These are phyloP conservation scores for Oscheius sp. DNA, from an alignment of 2,888 invertebrate species.

Conservation along the genomic window DNA sequence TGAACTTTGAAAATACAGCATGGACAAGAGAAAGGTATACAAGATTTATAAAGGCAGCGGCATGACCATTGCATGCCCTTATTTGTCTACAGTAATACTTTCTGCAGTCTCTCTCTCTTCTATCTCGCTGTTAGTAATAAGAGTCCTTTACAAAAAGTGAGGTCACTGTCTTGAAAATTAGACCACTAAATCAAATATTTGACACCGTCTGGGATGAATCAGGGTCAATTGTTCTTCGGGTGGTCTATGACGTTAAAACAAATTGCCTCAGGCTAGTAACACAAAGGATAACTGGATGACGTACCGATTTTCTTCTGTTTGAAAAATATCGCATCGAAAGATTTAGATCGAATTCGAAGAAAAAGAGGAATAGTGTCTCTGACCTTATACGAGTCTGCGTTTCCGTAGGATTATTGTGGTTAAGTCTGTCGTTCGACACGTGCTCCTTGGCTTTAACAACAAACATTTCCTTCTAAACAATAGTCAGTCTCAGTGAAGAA, in stretches of 20 bases:
- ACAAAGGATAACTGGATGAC: not conserved
- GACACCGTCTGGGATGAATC: conserved; percentile 19
- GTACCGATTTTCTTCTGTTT: not conserved
- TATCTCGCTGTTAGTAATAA: no score
- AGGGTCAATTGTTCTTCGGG: conserved; percentile 4
- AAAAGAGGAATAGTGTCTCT: not conserved
- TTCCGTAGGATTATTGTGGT: conserved; percentile 6
- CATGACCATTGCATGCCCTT: no score
- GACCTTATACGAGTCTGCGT: not conserved
- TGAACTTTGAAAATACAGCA: no score
- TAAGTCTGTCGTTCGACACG: conserved; percentile 3
- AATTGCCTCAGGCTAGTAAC: conserved; percentile 7
- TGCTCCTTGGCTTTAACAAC: not conserved
- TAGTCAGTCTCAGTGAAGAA: no score
- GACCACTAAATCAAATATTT: conserved; percentile 17
- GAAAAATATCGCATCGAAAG: conserved; percentile 1
- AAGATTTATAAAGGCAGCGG: no score
- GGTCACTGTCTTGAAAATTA: not conserved
- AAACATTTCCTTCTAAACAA: not conserved
- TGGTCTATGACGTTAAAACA: conserved; percentile 25
- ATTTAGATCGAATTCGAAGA: not conserved
- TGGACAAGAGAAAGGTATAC: no score
- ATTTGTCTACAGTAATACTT: no score
- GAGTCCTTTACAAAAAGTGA: no score
- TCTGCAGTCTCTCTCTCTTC: no score